Percentiles rank a stretch among this genome's conserved stretches.
These are phyloP conservation scores for Chlorops oryzae DNA, from an alignment of 1,140 invertebrate species.

Conservation along the genomic window DNA sequence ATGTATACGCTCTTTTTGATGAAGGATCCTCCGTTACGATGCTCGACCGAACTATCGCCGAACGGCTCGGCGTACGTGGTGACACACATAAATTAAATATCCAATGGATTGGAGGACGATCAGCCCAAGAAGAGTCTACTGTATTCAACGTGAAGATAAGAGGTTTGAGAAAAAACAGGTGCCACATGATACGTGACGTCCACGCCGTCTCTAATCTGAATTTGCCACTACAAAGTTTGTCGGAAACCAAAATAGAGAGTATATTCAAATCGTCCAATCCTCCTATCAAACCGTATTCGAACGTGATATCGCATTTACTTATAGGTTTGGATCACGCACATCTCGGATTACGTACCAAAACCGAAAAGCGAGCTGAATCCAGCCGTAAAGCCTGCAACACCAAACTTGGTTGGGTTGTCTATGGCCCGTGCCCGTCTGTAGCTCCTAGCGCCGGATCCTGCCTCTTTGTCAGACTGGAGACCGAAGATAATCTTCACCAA, in stretches of 20 bases:
- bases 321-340: conserved; percentile 5
- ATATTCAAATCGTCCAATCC: not conserved
- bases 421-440: too few species aligned
- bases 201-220: conserved; percentile 5
- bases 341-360: not conserved
- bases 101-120: conserved; percentile 8
- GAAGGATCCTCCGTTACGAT: conserved; percentile 8
- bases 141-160: conserved; percentile 7
- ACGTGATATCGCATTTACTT: conserved; percentile 4
- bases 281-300: not conserved
- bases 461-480: too few species aligned
- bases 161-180: not conserved
- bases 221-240: conserved; percentile 6
- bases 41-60: not conserved
- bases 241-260: not conserved
- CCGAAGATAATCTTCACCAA: not conserved
- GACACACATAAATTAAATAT: conserved; percentile 2
- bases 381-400: conserved; percentile 9
- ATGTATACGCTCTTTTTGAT: conserved; percentile 6
- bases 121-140: too few species aligned
- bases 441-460: too few species aligned
- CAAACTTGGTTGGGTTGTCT: conserved; percentile 5
- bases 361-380: not conserved
- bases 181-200: not conserved
- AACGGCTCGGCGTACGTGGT: not conserved